Conservation (phyloP, 2,797 vertebrate species). For the Catamblyrhynchus diadema region DNA sequence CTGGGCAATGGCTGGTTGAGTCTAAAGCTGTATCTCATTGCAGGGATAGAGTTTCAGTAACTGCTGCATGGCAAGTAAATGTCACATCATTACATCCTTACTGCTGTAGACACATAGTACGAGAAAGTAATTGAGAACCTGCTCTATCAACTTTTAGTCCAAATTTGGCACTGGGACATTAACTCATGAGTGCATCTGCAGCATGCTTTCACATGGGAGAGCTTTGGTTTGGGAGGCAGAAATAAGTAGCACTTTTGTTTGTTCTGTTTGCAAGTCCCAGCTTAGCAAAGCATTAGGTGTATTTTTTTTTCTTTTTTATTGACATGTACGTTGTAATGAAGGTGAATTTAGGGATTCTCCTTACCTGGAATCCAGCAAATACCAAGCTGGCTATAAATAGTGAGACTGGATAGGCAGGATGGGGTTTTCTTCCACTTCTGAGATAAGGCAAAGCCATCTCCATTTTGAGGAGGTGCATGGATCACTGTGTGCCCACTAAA, state of each 20-base stretch:
- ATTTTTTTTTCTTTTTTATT: neutral
- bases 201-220: neutral
- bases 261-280: neutral
- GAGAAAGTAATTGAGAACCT: neutral
- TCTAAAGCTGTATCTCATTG: neutral
- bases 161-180: neutral
- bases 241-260: neutral
- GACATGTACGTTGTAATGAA: accelerated
- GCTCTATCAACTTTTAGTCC: neutral
- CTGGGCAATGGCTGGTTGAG: neutral
- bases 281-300: neutral
- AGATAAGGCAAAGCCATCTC: neutral
- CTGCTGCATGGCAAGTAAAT: neutral
- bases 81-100: neutral
- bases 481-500: neutral
- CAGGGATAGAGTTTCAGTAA: neutral
- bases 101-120: neutral
- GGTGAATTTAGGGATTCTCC: neutral
- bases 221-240: neutral
- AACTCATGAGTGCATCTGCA: neutral
- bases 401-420: neutral
- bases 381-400: neutral
- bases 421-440: neutral
- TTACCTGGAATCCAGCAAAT: neutral
- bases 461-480: neutral